Percentiles rank a stretch among this genome's conserved stretches.
These are phyloP conservation scores for Amblyornis subalaris DNA, from an alignment of 2,113 vertebrate species.

Conservation along the genomic window DNA sequence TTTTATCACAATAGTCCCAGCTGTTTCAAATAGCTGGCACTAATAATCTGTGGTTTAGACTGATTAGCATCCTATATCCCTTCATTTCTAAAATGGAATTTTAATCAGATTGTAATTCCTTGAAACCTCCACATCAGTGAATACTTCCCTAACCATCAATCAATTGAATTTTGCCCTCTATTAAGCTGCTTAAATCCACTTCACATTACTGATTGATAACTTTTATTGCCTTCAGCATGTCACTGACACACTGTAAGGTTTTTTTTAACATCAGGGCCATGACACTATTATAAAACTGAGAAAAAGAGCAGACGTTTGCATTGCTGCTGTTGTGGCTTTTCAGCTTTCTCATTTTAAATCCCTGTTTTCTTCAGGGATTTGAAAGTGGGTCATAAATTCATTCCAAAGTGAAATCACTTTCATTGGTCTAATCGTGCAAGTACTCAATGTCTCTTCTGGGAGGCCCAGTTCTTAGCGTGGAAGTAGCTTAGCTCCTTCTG, in stretches of 20 bases:
- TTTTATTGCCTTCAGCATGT: conserved; percentile 11
- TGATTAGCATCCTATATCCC: conserved; percentile 63
- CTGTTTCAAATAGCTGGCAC: conserved; percentile 43
- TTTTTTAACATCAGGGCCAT: conserved; percentile 9
- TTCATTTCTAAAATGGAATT: conserved; percentile 69
- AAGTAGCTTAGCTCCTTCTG: conserved; percentile 30
- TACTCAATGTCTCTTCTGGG: conserved; percentile 29
- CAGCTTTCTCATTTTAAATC: conserved; percentile 42
- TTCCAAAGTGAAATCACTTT: conserved; percentile 60
- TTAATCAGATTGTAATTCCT: conserved; percentile 66
- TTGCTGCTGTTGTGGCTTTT: conserved; percentile 43
- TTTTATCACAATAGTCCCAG: conserved; percentile 40
- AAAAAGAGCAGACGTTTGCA: conserved; percentile 30
- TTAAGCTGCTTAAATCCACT: conserved; percentile 59
- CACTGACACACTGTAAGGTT: background rate
- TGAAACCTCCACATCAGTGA: conserved; percentile 38
- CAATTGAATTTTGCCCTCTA: conserved; percentile 58
- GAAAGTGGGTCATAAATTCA: conserved; percentile 65
- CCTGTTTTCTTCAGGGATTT: conserved; percentile 61
- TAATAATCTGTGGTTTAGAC: conserved; percentile 56
- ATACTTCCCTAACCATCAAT: conserved; percentile 57
- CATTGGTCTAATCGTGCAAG: conserved; percentile 54
- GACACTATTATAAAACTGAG: conserved; percentile 19
- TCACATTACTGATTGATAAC: conserved; percentile 63
- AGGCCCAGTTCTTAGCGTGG: background rate